Base-by-base conservation (phyloP, 2,888 invertebrate species). In the Lochmaea crataegi region DNA sequence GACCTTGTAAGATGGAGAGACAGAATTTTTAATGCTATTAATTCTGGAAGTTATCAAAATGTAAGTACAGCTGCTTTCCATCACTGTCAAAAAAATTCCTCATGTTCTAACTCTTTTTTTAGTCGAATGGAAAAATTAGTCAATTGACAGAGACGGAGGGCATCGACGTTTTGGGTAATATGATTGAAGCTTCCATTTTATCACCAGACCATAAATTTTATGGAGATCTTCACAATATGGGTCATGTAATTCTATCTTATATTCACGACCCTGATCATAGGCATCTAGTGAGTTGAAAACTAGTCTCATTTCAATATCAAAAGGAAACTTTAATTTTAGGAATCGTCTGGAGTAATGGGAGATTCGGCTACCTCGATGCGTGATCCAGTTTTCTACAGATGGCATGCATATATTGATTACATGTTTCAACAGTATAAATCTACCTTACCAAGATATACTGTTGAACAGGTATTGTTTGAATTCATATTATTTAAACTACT, bases 311-410 rank as follows among this genome's bases (percentile, higher is more conserved):
- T 22, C 22, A 22, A 22, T 22, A 22, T 22, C 22, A 2, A 22
- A 22, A 22, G 22, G 22, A 22, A 22, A 22, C 22, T 22, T 22
- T 22, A 22, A 22, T 22, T 79, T 57, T 83, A 94, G 92, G 95
- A 96, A 87, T 90, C 91, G 58, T 93, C 93, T 81, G 92, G 93
- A 51, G 93, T 94, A n/a, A 95, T 96, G 90, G 95, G 94, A 0
- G 95, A 95, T 83, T 91, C 94, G 0, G 91, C 94, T 0, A 95
- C 95, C 0, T 94, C 95, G 0, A 95, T 96, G 94, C 89, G 96
- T 1, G 96, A 96, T 87, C 95, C 96, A 0, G 87, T 93, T 26
- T 96, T 96, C 89, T 96, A 95, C 88, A 91, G 94, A 84, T 95
- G 94, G 94, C 96, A 96, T 83, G 90, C 93, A 0, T 93, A 91